Conservation (phyloP, 2,113 vertebrate genomes). For the Mormyrus iriodes region DNA sequence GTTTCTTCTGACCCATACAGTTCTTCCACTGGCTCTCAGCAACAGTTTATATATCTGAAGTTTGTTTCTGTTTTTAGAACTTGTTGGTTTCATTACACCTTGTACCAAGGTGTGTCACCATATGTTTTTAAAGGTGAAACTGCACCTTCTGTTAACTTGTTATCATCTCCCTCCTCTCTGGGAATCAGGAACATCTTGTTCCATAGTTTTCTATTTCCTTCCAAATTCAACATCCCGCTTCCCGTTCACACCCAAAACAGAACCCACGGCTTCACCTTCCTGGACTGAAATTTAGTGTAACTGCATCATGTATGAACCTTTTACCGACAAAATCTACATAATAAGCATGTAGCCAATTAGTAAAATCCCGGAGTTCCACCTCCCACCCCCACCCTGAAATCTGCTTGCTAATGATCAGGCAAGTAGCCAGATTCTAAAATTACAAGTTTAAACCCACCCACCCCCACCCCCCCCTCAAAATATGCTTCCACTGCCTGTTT, state of each 20-base stretch:
- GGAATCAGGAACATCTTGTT: neutral
- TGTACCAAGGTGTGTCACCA: neutral
- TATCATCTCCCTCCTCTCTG: neutral
- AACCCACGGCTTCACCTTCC: neutral
- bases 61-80: neutral
- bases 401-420: neutral
- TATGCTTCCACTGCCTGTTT: neutral
- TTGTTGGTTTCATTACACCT: conserved; percentile 2
- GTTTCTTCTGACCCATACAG: neutral
- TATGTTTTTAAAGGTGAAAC: conserved; percentile 9
- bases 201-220: neutral
- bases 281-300: neutral
- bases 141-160: neutral
- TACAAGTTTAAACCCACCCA: neutral
- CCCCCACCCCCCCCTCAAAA: too few relatives aligned
- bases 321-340: neutral
- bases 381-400: neutral
- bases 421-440: neutral
- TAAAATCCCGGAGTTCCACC: neutral
- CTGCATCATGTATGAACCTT: neutral
- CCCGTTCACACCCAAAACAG: neutral
- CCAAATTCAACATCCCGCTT: neutral
- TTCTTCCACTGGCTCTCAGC: neutral
- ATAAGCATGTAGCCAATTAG: neutral
- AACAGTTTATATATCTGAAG: neutral